Evolutionary conservation across 1,140 invertebrate genomes (phyloP).

Genomic region (Drosophila pruinosa): DNA sequence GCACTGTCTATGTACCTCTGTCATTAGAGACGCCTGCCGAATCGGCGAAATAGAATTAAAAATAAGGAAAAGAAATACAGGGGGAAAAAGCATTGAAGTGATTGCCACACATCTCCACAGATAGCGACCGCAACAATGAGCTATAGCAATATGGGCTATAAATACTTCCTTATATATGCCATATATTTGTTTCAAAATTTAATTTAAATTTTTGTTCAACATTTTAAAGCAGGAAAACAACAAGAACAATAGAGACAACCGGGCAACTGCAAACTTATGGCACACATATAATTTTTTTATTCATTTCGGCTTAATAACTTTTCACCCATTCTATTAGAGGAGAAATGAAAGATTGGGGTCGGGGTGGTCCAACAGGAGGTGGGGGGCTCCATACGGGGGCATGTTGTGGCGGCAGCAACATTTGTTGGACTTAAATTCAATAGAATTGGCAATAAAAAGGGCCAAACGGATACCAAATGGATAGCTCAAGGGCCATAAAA

Average conservation of each 20-base stretch:
- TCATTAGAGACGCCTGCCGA: slow-evolving; percentile 62
- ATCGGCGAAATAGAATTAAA: slow-evolving; percentile 44
- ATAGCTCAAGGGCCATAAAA: slow-evolving; percentile 43
- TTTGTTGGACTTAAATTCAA: slow-evolving; percentile 60
- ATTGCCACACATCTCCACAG: slow-evolving; percentile 60
- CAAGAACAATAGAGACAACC: slow-evolving; percentile 1
- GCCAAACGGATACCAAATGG: slow-evolving; percentile 52
- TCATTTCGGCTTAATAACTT: slow-evolving; percentile 31
- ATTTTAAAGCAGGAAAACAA: slow-evolving; percentile 30
- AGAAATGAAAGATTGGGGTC: slow-evolving; percentile 1
- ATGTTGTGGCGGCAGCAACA: slow-evolving; percentile 18
- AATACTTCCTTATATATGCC: slow-evolving; percentile 58
- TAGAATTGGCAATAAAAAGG: slow-evolving; percentile 76
- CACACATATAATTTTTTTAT: slow-evolving; percentile 24
- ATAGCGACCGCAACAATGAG: slow-evolving; percentile 67
- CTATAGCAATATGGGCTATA: slow-evolving; percentile 48
- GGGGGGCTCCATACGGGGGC: not conserved
- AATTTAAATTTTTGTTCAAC: slow-evolving; percentile 52
- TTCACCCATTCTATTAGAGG: slow-evolving; percentile 11
- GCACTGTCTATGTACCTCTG: slow-evolving; percentile 50
- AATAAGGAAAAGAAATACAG: slow-evolving; percentile 13
- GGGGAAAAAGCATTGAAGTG: slow-evolving; percentile 63
- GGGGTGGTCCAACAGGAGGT: not conserved
- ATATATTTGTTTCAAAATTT: slow-evolving; percentile 51
- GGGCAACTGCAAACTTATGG: slow-evolving; percentile 62